Evolutionary conservation across 2,888 invertebrate species (phyloP).

Genomic region (Limnephilus lunatus): DNA sequence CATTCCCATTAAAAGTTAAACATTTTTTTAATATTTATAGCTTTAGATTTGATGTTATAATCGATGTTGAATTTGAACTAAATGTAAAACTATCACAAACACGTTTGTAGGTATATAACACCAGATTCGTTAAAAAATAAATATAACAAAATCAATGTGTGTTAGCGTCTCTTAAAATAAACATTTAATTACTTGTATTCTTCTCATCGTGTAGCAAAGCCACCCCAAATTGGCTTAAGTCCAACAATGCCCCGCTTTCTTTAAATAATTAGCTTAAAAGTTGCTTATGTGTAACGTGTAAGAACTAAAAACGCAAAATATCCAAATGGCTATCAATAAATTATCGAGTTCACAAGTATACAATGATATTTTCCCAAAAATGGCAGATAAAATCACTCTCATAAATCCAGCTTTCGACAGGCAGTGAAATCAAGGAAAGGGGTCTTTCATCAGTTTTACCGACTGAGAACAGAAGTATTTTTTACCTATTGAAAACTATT

Average conservation of each 20-base stretch:
- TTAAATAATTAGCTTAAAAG: background rate
- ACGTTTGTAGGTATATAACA: conserved; percentile 44
- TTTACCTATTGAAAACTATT: background rate
- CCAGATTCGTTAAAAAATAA: conserved; percentile 30
- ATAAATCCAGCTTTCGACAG: background rate
- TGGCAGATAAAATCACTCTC: background rate
- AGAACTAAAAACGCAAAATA: background rate
- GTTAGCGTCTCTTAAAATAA: conserved; percentile 10
- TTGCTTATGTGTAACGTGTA: background rate
- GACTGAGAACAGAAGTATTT: background rate
- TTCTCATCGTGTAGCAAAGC: background rate
- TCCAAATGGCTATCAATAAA: background rate
- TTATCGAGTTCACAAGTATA: too few species aligned
- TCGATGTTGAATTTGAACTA: conserved; percentile 34
- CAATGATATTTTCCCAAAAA: background rate
- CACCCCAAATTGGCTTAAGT: background rate
- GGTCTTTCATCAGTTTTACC: background rate
- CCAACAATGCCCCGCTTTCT: background rate
- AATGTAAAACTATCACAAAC: conserved; percentile 37
- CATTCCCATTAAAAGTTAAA: background rate
- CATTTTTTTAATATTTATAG: conserved; percentile 4
- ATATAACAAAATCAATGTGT: conserved; percentile 30
- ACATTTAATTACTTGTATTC: background rate
- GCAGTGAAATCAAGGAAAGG: background rate
- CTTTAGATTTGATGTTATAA: conserved; percentile 20